phyloP scores from a whole-genome alignment of 2,797 vertebrate species.

The Crenichthys baileyi region DNA sequence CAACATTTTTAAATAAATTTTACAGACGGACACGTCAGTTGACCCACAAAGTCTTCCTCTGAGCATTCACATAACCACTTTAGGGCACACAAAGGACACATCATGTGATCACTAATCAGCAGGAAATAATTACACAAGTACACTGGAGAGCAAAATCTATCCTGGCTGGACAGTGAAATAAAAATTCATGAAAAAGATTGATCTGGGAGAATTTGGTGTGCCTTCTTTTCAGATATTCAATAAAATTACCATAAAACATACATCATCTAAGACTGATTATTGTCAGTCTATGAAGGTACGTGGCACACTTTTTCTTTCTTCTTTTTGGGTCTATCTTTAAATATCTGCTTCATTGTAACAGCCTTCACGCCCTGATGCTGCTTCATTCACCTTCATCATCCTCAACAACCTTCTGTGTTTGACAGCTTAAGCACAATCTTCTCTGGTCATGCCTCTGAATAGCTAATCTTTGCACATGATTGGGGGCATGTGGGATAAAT shows the following conservation, averaged over 20 bases:
- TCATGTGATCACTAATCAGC: constrained; percentile 13
- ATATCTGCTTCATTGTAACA: constrained; percentile 43
- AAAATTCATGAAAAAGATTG: not conserved
- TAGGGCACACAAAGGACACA: not conserved
- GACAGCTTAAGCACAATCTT: constrained; percentile 57
- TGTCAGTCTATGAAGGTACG: not conserved
- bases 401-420: constrained; percentile 53
- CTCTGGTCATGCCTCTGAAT: constrained; percentile 11
- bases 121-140: constrained; percentile 15
- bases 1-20: not conserved
- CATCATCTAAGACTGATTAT: not conserved
- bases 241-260: not conserved
- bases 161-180: not conserved
- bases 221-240: not conserved
- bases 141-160: not conserved
- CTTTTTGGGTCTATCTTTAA: constrained; percentile 9
- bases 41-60: not conserved
- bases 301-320: not conserved
- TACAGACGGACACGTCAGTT: not conserved
- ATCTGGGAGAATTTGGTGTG: not conserved
- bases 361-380: constrained; percentile 71
- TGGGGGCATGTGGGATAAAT: not conserved
- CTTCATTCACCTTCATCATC: constrained; percentile 29
- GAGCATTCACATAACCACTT: not conserved
- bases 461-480: constrained; percentile 2